A percentile compares a stretch with the other conserved stretches of the same genome.
These are phyloP conservation scores for Limnephilus marmoratus DNA, from an alignment of 2,888 invertebrate species.

Conservation along the genomic window DNA sequence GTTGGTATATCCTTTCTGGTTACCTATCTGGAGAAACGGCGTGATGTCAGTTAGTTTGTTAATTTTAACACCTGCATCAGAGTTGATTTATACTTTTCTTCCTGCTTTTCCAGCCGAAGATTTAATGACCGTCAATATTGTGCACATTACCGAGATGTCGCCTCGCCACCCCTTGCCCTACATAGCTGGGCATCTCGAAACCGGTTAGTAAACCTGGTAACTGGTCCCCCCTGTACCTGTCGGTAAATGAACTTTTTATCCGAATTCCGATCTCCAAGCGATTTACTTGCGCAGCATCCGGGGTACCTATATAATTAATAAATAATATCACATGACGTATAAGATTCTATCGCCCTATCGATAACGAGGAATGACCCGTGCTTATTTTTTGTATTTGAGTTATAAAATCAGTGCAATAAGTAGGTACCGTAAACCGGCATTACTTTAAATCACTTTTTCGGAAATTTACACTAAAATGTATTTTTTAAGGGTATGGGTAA, in stretches of 20 bases:
- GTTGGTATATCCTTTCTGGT: too few species aligned
- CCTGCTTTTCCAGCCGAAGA: neutral
- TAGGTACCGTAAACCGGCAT: neutral
- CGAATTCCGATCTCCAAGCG: neutral
- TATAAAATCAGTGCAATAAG: neutral
- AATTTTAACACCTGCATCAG: too few species aligned
- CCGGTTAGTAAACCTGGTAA: neutral
- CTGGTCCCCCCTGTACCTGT: neutral
- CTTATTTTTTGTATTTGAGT: neutral
- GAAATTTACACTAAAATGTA: too few species aligned
- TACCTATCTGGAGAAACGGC: too few species aligned
- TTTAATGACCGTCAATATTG: neutral
- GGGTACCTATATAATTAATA: too few species aligned
- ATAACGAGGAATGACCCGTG: neutral
- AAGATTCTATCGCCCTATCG: neutral
- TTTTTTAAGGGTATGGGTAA: too few species aligned
- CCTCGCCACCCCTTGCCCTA: neutral
- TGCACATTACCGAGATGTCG: neutral
- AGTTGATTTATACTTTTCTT: neutral
- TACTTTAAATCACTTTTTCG: too few species aligned
- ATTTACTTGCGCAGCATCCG: neutral
- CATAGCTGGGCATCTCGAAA: neutral
- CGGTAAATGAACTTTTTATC: neutral
- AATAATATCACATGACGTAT: neutral
- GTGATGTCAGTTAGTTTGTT: too few species aligned